Conservation (phyloP, 2,113 vertebrate genomes). For the Bubo blakistoni region DNA sequence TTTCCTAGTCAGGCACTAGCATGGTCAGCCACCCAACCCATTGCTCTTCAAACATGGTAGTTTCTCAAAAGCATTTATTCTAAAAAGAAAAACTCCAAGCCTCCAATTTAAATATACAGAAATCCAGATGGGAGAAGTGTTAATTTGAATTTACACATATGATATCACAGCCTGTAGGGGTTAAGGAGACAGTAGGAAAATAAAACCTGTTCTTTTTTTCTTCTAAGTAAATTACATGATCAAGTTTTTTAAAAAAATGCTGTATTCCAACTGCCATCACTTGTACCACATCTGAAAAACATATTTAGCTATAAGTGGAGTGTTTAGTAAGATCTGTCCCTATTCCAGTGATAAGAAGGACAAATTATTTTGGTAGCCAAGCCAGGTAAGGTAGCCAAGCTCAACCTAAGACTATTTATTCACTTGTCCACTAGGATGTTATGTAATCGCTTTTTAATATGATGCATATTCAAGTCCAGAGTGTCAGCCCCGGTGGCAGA, state of each 20-base stretch:
- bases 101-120: not conserved
- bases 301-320: not conserved
- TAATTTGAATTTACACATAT: conserved; percentile 10
- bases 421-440: not conserved
- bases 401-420: not conserved
- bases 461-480: not conserved
- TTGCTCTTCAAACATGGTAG: not conserved
- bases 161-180: not conserved
- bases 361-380: not conserved
- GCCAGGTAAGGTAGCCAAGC: not conserved
- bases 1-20: not conserved
- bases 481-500: not conserved
- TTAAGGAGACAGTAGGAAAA: not conserved
- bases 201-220: not conserved
- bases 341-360: not conserved
- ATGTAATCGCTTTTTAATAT: not conserved
- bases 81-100: not conserved
- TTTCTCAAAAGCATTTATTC: not conserved
- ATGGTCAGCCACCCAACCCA: not conserved
- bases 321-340: not conserved
- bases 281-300: not conserved
- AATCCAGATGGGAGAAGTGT: conserved; percentile 13
- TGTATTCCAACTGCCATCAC: not conserved
- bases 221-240: not conserved
- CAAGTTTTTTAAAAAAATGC: not conserved